Evolutionary conservation across 1,140 invertebrate species (phyloP).

Genomic region (Nomia melanderi): DNA sequence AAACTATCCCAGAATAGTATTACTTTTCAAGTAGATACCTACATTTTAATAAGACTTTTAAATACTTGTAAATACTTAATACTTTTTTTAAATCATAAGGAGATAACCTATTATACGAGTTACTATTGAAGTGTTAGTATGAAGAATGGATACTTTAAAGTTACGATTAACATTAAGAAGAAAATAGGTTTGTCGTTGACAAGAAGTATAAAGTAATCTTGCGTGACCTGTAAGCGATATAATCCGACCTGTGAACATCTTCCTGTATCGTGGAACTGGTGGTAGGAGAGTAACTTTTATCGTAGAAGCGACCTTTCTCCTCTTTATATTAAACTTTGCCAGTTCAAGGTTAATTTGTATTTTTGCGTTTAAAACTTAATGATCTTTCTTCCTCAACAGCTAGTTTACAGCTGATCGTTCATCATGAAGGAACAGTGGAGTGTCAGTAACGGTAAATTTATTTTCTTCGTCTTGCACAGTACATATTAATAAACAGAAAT

Average conservation of each 20-base stretch:
- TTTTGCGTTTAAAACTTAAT: constrained; percentile 34
- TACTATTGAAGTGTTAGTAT: too few relatives aligned
- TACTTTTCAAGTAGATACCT: too few relatives aligned
- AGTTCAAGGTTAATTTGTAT: constrained; percentile 46
- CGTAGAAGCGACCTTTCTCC: constrained; percentile 30
- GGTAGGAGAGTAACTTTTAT: constrained; percentile 35
- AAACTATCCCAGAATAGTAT: too few relatives aligned
- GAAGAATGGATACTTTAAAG: too few relatives aligned
- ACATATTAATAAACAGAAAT: not conserved
- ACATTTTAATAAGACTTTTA: too few relatives aligned
- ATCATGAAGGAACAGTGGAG: constrained; percentile 54
- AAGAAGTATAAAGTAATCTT: constrained; percentile 21
- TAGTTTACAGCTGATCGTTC: constrained; percentile 45
- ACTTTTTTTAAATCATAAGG: too few relatives aligned
- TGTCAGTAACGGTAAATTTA: constrained; percentile 38
- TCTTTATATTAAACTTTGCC: constrained; percentile 44
- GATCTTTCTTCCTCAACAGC: not conserved
- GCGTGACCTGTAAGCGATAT: constrained; percentile 40
- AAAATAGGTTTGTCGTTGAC: not conserved
- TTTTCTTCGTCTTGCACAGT: not conserved
- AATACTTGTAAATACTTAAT: too few relatives aligned
- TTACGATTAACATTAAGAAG: not conserved
- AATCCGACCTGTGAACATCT: constrained; percentile 29
- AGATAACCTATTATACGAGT: too few relatives aligned
- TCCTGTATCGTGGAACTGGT: constrained; percentile 10